A percentile compares a stretch with the other conserved stretches of the same genome.
These are phyloP conservation scores for Spheniscus mendiculus DNA, from an alignment of 2,113 vertebrate species.

Conservation along the genomic window DNA sequence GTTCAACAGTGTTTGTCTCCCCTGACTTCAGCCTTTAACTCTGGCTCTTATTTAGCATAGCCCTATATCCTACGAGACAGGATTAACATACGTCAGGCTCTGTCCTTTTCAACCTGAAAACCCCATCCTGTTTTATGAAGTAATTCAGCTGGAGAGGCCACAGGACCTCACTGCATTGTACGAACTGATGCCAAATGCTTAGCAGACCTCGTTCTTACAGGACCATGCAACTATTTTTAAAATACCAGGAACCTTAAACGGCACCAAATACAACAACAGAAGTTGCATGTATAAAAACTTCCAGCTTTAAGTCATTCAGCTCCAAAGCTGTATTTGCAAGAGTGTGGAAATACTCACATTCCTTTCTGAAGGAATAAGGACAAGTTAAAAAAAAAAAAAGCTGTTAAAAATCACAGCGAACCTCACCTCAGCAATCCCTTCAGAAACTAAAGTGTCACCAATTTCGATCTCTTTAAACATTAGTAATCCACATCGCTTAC, in stretches of 20 bases:
- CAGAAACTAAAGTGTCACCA: background rate
- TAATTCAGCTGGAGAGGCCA: background rate
- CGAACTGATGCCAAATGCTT: background rate
- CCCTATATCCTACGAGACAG: background rate
- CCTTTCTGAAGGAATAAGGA: background rate
- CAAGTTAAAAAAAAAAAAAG: background rate
- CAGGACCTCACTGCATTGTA: background rate
- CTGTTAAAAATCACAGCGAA: background rate
- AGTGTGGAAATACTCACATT: rapidly evolving
- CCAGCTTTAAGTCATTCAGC: background rate
- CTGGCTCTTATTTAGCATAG: background rate
- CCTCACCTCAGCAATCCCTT: background rate
- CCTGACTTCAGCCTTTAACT: background rate
- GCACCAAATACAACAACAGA: background rate
- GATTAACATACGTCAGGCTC: background rate
- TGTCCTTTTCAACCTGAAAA: background rate
- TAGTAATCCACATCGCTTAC: conserved; percentile 44
- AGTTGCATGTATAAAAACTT: background rate
- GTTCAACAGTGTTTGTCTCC: background rate
- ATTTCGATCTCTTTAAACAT: background rate
- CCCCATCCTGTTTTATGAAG: background rate
- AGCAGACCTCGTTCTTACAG: background rate
- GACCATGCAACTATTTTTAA: background rate
- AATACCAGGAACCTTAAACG: background rate
- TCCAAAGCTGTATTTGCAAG: background rate